Base-by-base conservation (phyloP, 2,888 invertebrate genomes). In the Uloborus plumipes region DNA sequence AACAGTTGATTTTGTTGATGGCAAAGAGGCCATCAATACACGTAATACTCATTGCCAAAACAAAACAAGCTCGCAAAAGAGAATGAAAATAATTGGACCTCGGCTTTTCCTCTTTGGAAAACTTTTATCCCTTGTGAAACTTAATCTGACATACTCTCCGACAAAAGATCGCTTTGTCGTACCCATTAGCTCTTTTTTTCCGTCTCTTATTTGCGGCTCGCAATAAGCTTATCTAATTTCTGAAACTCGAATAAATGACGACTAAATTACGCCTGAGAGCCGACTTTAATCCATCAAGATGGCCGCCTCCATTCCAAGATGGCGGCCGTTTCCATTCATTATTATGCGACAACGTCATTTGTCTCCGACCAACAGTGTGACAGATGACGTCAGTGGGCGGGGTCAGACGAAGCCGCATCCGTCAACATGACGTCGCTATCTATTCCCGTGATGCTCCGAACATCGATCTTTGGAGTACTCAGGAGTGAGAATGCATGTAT, bases 381-480 rank as follows among this genome's bases (percentile, higher is more conserved):
- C 81, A 82, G 81, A 82, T 82, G 81, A 82, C 81, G 81, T 82
- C 75, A 82, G 81, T 82, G 66, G 81, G 81, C 81, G 81, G 81
- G 81, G 75, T 82, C 81, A 66, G 59, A 49, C 59, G 47, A 50
- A 65, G 81, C 64, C 70, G 71, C 81, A 82, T 82, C 76, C 75
- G 81, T 82, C 81, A 82, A 72, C 74, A 64, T 64, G 81, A 76
- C 71, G 71, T 70, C 71, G 71, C 81, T 82, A 79, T 79, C 79
- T 82, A 70, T 76, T 71, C 65, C 73, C 73, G 73, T 51, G 66
- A 67, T 66, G 73, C 73, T 51, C 74, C 20, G 58, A 20, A 64
- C 74, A 81, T 81, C 80, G 80, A 81, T 81, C 80, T 81, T 81
- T 72, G 39, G 9, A 39, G 39, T 39, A 39, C 39, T 39, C 39